Evolutionary conservation across 2,113 vertebrate genomes (phyloP).

Genomic region (Azemiops feae): DNA sequence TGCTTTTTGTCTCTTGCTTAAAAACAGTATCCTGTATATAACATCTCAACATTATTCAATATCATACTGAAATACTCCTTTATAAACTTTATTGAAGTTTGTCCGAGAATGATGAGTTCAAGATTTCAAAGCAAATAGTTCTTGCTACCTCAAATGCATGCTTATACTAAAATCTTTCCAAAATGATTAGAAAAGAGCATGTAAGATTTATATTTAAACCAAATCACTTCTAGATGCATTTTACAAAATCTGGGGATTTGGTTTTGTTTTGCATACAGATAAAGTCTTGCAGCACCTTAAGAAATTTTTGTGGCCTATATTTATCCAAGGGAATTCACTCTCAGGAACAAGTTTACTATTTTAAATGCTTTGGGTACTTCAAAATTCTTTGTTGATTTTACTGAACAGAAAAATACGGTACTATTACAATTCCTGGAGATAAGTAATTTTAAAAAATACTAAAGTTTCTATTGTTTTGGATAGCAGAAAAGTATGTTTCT

Average conservation of each 20-base stretch:
- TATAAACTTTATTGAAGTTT: neutral
- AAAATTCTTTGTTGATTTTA: neutral
- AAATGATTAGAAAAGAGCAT: neutral
- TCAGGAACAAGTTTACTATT: neutral
- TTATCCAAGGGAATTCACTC: neutral
- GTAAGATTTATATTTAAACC: neutral
- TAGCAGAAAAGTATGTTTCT: neutral
- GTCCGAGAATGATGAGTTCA: neutral
- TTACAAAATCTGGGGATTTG: neutral
- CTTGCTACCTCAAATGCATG: neutral
- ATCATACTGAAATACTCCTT: neutral
- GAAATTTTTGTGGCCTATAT: neutral
- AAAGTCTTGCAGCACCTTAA: neutral
- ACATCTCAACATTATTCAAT: neutral
- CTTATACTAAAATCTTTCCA: neutral
- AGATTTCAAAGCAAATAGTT: slow-evolving; percentile 5
- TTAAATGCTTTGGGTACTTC: neutral
- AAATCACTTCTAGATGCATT: neutral
- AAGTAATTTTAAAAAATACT: neutral
- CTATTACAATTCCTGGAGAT: neutral
- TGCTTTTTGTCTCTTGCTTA: neutral
- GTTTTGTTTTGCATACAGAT: neutral
- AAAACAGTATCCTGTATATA: neutral
- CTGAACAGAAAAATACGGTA: neutral
- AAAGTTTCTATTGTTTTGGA: neutral